Evolutionary conservation across 2,888 invertebrate genomes (phyloP), one percentile per base, ranked within the genome.

Genomic region (Luperina testacea): DNA sequence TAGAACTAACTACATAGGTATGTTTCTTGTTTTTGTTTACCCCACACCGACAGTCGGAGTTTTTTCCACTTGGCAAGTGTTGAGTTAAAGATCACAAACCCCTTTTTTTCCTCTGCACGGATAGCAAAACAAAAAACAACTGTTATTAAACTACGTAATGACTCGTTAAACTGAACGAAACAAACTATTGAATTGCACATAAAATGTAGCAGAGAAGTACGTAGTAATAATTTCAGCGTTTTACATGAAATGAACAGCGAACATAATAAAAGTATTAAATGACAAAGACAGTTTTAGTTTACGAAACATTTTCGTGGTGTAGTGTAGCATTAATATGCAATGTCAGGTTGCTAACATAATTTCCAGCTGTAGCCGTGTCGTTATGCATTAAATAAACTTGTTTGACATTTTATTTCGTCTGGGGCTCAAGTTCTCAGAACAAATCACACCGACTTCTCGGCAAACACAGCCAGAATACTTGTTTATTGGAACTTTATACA

Each of bases 401-500:
- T 90, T 89, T 88, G 90, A 88, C 87, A 88, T 90, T 89, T 90
- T 89, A 90, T 91, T 89, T 90, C 76, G 85, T 80, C 82, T 86
- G 86, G 81, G 83, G 88, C 82, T 89, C 79, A 85, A 88, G 82
- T 88, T 88, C 85, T 86, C 80, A 82, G 83, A 85, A 83, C 80
- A 87, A 87, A 88, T 84, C 85, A 81, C 83, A 78, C 78, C 67
- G 82, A 85, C 83, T 85, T 90, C 77, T 87, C 81, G 65, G 82
- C 85, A 88, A 87, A 89, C 85, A 88, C 53, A 53, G 38, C 24
- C 70, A 83, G 57, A 85, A 82, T 78, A 67, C 61, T 85, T 38
- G 70, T 82, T 27, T 71, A 53, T 48, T 64, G 27, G 24, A 57
- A 42, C 17, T 57, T 67, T 72, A 68, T 45, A 53, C 32, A 53